These are phyloP conservation scores for Caenorhabditis brenneri DNA, from an alignment of 1,140 invertebrate genomes.

Conservation along the genomic window DNA sequence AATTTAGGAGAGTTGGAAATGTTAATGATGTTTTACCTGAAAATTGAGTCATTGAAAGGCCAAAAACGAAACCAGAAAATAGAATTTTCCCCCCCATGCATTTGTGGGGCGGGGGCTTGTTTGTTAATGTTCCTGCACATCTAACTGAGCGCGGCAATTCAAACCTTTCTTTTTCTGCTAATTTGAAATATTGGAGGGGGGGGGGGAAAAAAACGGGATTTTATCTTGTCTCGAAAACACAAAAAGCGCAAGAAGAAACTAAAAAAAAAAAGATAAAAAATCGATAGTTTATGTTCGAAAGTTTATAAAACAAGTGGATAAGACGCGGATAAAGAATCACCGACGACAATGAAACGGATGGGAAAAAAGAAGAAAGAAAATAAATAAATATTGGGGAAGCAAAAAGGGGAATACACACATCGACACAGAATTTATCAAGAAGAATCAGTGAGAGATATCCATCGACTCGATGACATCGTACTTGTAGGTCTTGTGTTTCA, in stretches of 20 bases:
- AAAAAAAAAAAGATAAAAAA: too few species aligned
- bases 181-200: too few species aligned
- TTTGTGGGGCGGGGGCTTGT: neutral
- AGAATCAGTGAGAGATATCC: constrained; percentile 59
- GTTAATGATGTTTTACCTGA: neutral
- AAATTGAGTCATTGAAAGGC: neutral
- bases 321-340: neutral
- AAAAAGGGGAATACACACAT: neutral
- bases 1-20: too few species aligned
- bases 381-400: constrained; percentile 28
- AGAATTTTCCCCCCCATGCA: neutral
- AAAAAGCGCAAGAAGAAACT: too few species aligned
- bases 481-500: constrained; percentile 67
- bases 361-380: neutral
- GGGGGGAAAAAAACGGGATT: too few species aligned
- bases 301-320: constrained; percentile 26
- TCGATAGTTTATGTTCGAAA: constrained; percentile 42
- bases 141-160: neutral
- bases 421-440: too few species aligned
- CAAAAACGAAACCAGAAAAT: neutral
- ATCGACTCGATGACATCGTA: constrained; percentile 68
- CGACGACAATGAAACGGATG: neutral
- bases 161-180: neutral
- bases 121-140: constrained; percentile 21
- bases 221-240: too few species aligned